Conservation (phyloP, 1,140 invertebrate species). For the Zaprionus gabonicus region DNA sequence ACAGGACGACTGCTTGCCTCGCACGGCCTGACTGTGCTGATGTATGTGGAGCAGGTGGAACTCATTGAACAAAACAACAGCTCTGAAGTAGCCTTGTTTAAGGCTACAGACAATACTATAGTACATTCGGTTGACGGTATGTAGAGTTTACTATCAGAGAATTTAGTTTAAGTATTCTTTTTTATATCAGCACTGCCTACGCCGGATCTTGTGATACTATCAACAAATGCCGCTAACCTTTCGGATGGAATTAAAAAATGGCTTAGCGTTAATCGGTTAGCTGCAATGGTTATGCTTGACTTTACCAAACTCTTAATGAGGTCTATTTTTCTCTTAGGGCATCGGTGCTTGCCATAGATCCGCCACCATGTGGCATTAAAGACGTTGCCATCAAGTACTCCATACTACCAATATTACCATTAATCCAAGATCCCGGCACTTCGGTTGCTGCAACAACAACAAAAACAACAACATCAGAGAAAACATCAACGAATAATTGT, state of each 20-base stretch:
- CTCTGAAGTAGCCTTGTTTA: constrained; percentile 83
- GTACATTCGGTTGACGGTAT: constrained; percentile 76
- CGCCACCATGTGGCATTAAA: constrained; percentile 88
- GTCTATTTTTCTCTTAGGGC: constrained; percentile 85
- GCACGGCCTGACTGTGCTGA: constrained; percentile 91
- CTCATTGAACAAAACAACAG: constrained; percentile 83
- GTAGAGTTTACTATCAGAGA: background rate
- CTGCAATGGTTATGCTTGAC: background rate
- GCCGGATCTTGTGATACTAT: constrained; percentile 83
- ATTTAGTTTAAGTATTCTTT: background rate
- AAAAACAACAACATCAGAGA: constrained; percentile 31
- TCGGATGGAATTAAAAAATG: constrained; percentile 86
- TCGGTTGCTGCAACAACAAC: constrained; percentile 38
- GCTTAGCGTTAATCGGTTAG: constrained; percentile 87
- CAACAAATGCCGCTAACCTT: constrained; percentile 74
- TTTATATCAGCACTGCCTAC: constrained; percentile 66
- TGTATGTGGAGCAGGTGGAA: constrained; percentile 87
- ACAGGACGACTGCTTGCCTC: constrained; percentile 92
- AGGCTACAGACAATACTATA: constrained; percentile 76
- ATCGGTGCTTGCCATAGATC: constrained; percentile 93
- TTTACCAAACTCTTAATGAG: background rate
- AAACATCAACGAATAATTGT: constrained; percentile 86
- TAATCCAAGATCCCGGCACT: constrained; percentile 85
- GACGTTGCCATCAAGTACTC: constrained; percentile 90
- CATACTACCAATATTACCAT: constrained; percentile 90